Evolutionary conservation across 2,888 invertebrate genomes (phyloP), one percentile per base, ranked within the genome.

Genomic region (Apotomis turbidana): DNA sequence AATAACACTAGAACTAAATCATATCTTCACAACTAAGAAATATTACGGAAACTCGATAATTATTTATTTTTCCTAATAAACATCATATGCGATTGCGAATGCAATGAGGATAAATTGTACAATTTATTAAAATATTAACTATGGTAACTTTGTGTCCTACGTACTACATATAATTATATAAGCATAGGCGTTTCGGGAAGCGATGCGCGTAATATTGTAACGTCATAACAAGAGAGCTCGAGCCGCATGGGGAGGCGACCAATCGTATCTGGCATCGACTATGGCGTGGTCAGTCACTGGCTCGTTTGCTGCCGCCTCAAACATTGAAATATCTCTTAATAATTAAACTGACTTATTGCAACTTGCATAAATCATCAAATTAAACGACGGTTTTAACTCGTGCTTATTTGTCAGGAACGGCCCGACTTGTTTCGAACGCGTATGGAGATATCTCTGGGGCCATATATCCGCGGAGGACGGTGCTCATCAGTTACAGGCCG

Each of bases 81-180:
- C 71, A 76, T 77, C 80, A 80, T 80, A 81, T 77, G 76, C 74
- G 77, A 78, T 76, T 75, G 81, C 41, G 5, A 80, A 80, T 75
- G 75, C 70, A 36, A 73, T 71, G 76, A 79, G 81, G 78, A 78
- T 82, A 84, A 83, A 89, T 90, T 90, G 88, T 91, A 90, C 88
- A 85, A 80, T 83, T 82, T 77, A 80, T 70, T 70, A 70, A 69
- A 69, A 57, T 62, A 83, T 83, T 82, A 79, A 80, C 82, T 87
- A 88, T 90, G 91, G 91, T 91, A 91, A 91, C 91, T 85, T 85
- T 86, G 86, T 83, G 83, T 81, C 85, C 88, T 90, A 86, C 75
- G 70, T 77, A 81, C 88, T 88, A 89, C 68, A 77, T 76, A 80
- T 81, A 74, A 77, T 80, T 82, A 84, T 84, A 78, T 78, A 77